Evolutionary conservation across 2,888 invertebrate genomes (phyloP).

Genomic region (Lissonota sp.): DNA sequence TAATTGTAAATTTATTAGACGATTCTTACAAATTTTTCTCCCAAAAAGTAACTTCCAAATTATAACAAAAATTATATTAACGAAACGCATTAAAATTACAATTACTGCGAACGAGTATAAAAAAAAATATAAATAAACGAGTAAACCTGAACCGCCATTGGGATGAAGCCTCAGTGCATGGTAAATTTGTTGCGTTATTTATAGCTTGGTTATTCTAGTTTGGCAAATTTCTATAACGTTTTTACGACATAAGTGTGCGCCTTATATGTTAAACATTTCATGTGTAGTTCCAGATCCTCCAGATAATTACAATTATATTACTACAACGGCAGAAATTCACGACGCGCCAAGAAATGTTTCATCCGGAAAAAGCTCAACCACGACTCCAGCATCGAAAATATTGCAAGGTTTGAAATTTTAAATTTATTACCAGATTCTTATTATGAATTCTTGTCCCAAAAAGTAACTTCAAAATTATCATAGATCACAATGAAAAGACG

Average conservation of each 20-base stretch:
- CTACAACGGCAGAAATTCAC: too few species aligned
- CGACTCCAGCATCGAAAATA: neutral
- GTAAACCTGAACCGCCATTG: neutral
- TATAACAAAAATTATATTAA: neutral
- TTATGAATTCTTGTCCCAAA: neutral
- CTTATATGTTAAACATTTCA: neutral
- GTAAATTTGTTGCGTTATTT: neutral
- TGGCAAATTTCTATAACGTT: too few species aligned
- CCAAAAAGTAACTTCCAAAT: too few species aligned
- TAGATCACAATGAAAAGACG: neutral
- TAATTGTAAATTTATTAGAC: neutral
- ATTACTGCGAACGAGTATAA: conserved; percentile 1
- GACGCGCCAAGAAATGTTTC: neutral
- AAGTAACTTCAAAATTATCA: neutral
- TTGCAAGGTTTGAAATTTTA: conserved; percentile 12
- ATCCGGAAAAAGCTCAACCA: conserved; percentile 1
- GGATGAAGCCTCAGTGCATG: conserved; percentile 1
- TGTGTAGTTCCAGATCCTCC: conserved; percentile 17
- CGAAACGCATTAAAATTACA: neutral
- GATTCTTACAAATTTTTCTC: neutral
- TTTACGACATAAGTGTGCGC: neutral
- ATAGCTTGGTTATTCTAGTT: neutral
- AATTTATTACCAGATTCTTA: neutral
- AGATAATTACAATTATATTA: conserved; percentile 1
- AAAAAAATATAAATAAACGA: neutral